Base-by-base conservation (phyloP, 2,888 invertebrate genomes). In the Willowsia nigromaculata region DNA sequence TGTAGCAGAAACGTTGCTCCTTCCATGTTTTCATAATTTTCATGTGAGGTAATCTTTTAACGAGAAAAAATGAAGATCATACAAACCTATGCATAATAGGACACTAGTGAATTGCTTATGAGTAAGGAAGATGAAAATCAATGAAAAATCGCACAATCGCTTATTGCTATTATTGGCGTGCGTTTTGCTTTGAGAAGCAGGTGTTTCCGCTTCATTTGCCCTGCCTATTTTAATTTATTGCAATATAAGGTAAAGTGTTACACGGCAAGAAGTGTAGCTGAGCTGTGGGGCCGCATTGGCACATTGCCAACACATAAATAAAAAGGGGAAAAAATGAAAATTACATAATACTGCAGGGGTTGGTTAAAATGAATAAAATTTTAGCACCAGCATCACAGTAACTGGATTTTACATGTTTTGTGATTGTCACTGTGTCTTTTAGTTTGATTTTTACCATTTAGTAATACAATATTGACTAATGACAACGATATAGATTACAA, bases 131-230 rank as follows among this genome's bases (percentile, higher is more conserved):
- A 82, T 82, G 87, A 56, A 81, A 87, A 82, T 86, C 71, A 81
- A 86, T 86, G 86, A 80, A 86, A 78, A 80, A 74, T 62, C 27
- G 33, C 33, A 47, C 33, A 13, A 43, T 76, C n/a, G 30, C n/a
- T 47, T 76, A 50, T n/a, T 40, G 43, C 74, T 84, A 76, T 50
- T 76, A 56, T 56, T 37, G 53, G 11, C 5, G 56, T 56, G 56
- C 13, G 22, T 53, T n/a, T 71, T 43, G 18, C 22, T 30, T 7
- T 59, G 40, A 50, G 80, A 81, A 68, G 62, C 82, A 88, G 62
- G 83, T 83, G 82, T 83, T 88, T 88, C 88, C 88, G 88, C 88
- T 88, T 88, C 78, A 83, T 88, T 88, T 88, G 76, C 86, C 68
- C 68, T 81, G 30, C 88, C 88, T 87, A n/a, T 33, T 33, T 25